These are phyloP conservation scores for Harlomillsia oculata DNA, from an alignment of 1,140 invertebrate genomes.

Conservation along the genomic window DNA sequence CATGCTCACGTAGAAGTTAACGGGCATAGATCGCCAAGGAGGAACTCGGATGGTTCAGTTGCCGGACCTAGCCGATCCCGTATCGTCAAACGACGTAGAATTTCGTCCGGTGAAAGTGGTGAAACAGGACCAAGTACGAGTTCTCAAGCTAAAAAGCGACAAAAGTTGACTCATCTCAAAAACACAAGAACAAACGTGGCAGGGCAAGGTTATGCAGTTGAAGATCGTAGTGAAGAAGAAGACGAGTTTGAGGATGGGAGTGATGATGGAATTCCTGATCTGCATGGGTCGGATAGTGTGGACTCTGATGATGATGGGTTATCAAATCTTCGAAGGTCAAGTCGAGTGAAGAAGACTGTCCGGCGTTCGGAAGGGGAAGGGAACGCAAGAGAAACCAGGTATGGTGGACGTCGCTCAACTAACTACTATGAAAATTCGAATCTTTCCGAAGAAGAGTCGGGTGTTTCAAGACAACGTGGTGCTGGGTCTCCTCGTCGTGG, in stretches of 20 bases:
- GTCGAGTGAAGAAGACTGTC: not conserved
- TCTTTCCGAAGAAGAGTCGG: conserved; percentile 26
- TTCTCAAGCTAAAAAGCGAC: not conserved
- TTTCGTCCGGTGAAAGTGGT: conserved; percentile 32
- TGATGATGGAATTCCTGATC: conserved; percentile 25
- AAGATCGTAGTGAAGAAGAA: conserved; percentile 32
- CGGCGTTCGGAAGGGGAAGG: conserved; percentile 6
- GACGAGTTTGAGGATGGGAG: conserved; percentile 32
- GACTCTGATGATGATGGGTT: conserved; percentile 38
- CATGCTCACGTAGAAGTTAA: not conserved
- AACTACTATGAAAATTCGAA: conserved; percentile 29
- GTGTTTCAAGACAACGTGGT: not conserved
- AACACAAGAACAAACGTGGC: conserved; percentile 36
- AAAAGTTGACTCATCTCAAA: conserved; percentile 21
- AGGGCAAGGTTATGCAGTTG: conserved; percentile 7
- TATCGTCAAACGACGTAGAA: conserved; percentile 10
- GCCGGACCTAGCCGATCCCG: not conserved
- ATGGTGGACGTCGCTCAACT: conserved; percentile 10
- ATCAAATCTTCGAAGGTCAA: conserved; percentile 21
- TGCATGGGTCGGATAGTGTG: conserved; percentile 36
- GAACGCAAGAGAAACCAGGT: conserved; percentile 26
- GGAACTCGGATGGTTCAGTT: not conserved
- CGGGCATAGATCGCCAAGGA: not conserved
- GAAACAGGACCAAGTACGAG: not conserved
- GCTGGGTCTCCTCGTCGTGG: not conserved